Conservation (phyloP, 2,888 invertebrate genomes). For the Andrena haemorrhoa region DNA sequence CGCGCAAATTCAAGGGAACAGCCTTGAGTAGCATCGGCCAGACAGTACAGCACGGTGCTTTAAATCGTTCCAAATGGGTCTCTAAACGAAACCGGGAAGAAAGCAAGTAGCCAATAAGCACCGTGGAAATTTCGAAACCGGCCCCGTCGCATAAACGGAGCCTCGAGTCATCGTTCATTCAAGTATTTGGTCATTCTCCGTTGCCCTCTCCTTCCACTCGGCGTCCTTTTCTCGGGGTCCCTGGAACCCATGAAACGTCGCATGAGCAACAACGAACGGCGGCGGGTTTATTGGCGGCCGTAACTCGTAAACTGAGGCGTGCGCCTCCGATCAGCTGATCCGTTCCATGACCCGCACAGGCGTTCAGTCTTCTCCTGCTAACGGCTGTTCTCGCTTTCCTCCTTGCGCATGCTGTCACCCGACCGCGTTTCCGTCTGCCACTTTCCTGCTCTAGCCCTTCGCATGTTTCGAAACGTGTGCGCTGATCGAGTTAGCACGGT, state of each 20-base stretch:
- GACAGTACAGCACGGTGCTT: constrained; percentile 18
- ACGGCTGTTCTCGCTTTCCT: constrained; percentile 61
- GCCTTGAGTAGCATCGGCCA: too few relatives aligned
- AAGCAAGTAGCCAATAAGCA: constrained; percentile 16
- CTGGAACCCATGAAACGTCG: constrained; percentile 80
- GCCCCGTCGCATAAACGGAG: constrained; percentile 39
- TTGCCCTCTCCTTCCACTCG: constrained; percentile 54
- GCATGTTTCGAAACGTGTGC: not conserved
- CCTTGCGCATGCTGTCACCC: constrained; percentile 16
- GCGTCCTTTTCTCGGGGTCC: constrained; percentile 71
- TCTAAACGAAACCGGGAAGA: not conserved
- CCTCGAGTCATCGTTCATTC: constrained; percentile 78
- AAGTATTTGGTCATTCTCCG: constrained; percentile 74
- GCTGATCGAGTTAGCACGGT: not conserved
- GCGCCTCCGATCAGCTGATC: constrained; percentile 85
- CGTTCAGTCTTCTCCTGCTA: constrained; percentile 67
- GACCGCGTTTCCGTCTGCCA: not conserved
- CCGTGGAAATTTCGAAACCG: constrained; percentile 11
- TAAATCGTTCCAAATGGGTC: constrained; percentile 5
- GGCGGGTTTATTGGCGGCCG: constrained; percentile 85
- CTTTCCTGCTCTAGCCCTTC: not conserved
- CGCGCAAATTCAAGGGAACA: not conserved
- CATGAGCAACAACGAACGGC: constrained; percentile 82
- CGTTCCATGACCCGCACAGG: constrained; percentile 83
- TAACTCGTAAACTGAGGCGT: constrained; percentile 85